Conservation (phyloP, 2,113 vertebrate species). For the Chloropsis hardwickii region DNA sequence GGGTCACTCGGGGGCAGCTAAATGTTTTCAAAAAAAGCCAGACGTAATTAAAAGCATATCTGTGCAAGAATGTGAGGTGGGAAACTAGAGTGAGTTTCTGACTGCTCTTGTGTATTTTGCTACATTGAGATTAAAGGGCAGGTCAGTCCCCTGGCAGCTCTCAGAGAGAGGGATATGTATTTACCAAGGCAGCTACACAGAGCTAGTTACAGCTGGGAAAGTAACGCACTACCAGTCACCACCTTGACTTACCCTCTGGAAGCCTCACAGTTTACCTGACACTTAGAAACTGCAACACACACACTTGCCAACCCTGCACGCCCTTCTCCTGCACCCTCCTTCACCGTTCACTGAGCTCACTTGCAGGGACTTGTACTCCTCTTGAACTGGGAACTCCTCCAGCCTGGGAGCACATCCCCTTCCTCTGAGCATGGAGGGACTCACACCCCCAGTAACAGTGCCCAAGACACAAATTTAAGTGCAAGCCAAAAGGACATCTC, state of each 20-base stretch:
- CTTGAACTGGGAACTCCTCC: neutral
- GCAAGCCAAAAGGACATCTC: neutral
- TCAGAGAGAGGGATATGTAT: neutral
- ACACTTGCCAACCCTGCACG: neutral
- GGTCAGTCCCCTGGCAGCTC: neutral
- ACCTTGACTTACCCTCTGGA: constrained; percentile 27
- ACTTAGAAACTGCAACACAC: neutral
- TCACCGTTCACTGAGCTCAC: neutral
- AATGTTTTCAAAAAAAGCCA: neutral
- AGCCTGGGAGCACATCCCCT: neutral
- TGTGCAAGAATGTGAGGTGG: neutral
- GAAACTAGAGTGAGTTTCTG: neutral
- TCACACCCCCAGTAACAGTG: neutral
- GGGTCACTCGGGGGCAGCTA: neutral
- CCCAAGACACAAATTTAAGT: neutral
- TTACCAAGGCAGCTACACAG: neutral
- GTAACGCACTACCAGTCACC: constrained; percentile 23
- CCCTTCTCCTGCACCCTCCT: neutral
- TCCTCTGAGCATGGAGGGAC: accelerated
- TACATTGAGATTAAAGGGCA: neutral
- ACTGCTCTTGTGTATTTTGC: neutral
- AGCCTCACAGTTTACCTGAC: neutral
- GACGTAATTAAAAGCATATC: neutral
- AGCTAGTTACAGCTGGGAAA: constrained; percentile 42
- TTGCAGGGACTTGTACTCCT: neutral